A percentile compares a stretch with the other conserved stretches of the same genome.
Evolutionary conservation across 2,113 vertebrate genomes (phyloP).

Genomic region (Pipa parva): DNA sequence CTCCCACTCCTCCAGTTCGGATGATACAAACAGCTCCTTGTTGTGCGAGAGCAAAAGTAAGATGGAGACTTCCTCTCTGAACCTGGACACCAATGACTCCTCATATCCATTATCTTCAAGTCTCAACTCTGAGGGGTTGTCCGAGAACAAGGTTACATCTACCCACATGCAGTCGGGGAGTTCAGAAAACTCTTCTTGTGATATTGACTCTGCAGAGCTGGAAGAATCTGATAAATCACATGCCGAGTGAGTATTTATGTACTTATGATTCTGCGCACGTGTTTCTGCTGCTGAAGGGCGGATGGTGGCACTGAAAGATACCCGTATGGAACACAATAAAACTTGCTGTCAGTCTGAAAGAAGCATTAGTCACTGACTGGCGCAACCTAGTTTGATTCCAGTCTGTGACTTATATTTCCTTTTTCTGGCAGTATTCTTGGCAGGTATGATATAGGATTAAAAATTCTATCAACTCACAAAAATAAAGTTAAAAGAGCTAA

Average conservation of each 20-base stretch:
- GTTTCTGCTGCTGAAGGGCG: too few species aligned
- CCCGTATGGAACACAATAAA: too few species aligned
- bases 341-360: too few species aligned
- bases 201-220: slow-evolving; percentile 47
- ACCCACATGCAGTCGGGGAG: slow-evolving; percentile 60
- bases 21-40: slow-evolving; percentile 47
- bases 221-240: slow-evolving; percentile 57
- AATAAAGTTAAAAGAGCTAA: too few species aligned
- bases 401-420: too few species aligned
- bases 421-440: too few species aligned
- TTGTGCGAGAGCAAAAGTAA: slow-evolving; percentile 46
- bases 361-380: too few species aligned
- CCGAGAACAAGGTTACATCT: slow-evolving; percentile 61
- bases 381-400: too few species aligned
- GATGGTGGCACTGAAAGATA: too few species aligned
- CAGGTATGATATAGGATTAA: too few species aligned
- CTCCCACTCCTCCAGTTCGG: slow-evolving; percentile 80
- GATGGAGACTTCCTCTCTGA: slow-evolving; percentile 74
- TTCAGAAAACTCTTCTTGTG: slow-evolving; percentile 59
- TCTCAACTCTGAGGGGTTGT: slow-evolving; percentile 76
- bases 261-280: neutral
- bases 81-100: slow-evolving; percentile 77
- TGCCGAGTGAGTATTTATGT: slow-evolving; percentile 70
- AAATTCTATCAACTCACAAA: too few species aligned
- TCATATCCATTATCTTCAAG: slow-evolving; percentile 91